Base-by-base conservation (phyloP, 2,797 vertebrate genomes). In the Liparis tanakae region DNA sequence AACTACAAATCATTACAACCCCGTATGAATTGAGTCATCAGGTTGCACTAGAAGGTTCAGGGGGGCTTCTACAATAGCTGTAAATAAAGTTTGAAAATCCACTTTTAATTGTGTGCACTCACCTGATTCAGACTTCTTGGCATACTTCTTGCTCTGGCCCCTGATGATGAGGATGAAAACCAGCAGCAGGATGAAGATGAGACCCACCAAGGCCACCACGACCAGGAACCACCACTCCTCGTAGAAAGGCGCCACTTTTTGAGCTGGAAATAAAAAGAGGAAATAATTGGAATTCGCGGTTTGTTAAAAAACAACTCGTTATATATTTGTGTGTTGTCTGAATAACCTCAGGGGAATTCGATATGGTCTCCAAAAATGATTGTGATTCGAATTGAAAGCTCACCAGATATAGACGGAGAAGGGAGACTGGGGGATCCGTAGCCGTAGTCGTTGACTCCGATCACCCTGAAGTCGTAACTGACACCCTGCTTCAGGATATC, bases 201-300 rank as follows among this genome's bases (percentile, higher is more conserved):
- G 97, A 57, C 98, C 97, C 2, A 98, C 96, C 25, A 99, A 91
- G n/a, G 98, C 98, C 2, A 99, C 95, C 85, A 99, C 98, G 10
- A 99, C 98, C 88, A 99, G 91, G 93, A 99, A 99, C 98, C 98
- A 99, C 98, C 98, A 99, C 92, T 99, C 98, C 89, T 99, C 98
- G 0, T 99, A 99, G 93, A 99, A 99, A 0, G 97, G 98, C 54
- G 96, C 95, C 90, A 97, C 94, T 93, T 97, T 99, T 89, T 98
- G 97, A 79, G 97, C 98, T 99, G 91, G 30, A 91, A 12, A 22
- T 64, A 48, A 14, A 22, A 63, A 41, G 6, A 0, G 81, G 14
- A 62, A 53, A 43, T 44, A 72, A 66, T 67, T 59, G 59, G 37
- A 80, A 75, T 57, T 57, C n/a, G 71, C 6, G 68, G 30, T 62